Percentiles rank a stretch among this genome's conserved stretches.
phyloP scores from a whole-genome alignment of 2,113 vertebrate genomes.

The Arothron firmamentum region DNA sequence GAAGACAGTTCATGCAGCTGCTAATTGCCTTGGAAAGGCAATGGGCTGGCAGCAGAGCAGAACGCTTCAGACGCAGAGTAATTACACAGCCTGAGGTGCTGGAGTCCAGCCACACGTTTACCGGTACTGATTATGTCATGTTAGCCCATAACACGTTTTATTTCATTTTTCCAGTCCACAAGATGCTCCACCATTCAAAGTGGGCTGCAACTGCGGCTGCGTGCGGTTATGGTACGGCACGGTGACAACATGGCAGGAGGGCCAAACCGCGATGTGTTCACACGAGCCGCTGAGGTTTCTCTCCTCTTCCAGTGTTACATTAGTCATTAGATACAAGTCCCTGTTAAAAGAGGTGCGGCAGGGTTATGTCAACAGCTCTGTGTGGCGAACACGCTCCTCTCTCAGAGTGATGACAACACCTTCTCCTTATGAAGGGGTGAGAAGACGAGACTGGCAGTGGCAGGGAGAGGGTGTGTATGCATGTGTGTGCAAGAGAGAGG shows the following conservation, averaged over 20 bases:
- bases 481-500: constrained; percentile 5
- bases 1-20: constrained; percentile 26
- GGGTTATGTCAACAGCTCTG: constrained; percentile 42
- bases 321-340: constrained; percentile 51
- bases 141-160: constrained; percentile 18
- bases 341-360: constrained; percentile 64
- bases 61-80: constrained; percentile 29
- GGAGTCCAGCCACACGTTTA: constrained; percentile 38
- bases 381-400: constrained; percentile 55
- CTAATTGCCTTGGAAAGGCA: constrained; percentile 28
- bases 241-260: constrained; percentile 29
- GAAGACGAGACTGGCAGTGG: constrained; percentile 55
- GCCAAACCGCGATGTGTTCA: constrained; percentile 5
- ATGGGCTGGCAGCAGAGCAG: constrained; percentile 16
- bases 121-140: constrained; percentile 18
- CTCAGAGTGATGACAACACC: constrained; percentile 46
- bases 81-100: constrained; percentile 32
- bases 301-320: constrained; percentile 34
- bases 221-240: constrained; percentile 16
- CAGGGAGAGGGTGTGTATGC: constrained; percentile 2
- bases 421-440: constrained; percentile 65
- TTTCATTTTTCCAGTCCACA: constrained; percentile 22
- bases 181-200: constrained; percentile 1
- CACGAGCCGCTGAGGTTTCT: constrained; percentile 16
- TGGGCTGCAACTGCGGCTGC: neutral